Evolutionary conservation across 2,888 invertebrate species (phyloP).

Genomic region (Tetragnatha montana): DNA sequence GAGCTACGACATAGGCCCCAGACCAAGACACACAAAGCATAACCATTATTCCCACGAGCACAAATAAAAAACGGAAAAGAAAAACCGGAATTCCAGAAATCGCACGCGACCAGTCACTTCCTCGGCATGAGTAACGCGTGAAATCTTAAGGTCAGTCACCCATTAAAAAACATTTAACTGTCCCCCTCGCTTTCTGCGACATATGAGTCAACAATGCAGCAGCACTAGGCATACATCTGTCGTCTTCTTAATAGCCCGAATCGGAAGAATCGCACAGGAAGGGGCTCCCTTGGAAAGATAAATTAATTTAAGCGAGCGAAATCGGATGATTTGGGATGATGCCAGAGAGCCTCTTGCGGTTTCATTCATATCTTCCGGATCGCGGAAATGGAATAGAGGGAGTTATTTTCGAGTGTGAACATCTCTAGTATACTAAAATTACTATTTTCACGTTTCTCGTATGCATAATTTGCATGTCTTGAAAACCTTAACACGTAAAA

Average conservation of each 20-base stretch:
- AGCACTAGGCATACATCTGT: constrained; percentile 6
- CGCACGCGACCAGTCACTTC: background rate
- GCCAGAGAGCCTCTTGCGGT: constrained; percentile 15
- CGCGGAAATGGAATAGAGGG: no score
- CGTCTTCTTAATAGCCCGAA: background rate
- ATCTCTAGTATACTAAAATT: no score
- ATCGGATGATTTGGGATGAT: constrained; percentile 34
- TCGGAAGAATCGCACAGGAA: constrained; percentile 29
- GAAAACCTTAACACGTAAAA: no score
- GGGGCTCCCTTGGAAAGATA: constrained; percentile 26
- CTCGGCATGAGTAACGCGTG: background rate
- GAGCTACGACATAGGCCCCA: background rate
- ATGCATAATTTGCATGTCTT: no score
- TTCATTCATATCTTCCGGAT: background rate
- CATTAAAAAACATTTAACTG: constrained; percentile 11
- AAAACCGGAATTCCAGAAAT: background rate
- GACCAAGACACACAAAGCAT: background rate
- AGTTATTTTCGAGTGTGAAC: no score
- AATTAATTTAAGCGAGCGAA: constrained; percentile 41
- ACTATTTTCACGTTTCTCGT: no score
- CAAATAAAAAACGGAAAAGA: no score
- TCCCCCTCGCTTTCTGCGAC: background rate
- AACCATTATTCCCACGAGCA: background rate
- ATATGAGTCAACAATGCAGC: constrained; percentile 58
- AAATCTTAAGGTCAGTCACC: constrained; percentile 32